phyloP scores from a whole-genome alignment of 2,797 vertebrate genomes.

The Sebastes hubbsi region DNA sequence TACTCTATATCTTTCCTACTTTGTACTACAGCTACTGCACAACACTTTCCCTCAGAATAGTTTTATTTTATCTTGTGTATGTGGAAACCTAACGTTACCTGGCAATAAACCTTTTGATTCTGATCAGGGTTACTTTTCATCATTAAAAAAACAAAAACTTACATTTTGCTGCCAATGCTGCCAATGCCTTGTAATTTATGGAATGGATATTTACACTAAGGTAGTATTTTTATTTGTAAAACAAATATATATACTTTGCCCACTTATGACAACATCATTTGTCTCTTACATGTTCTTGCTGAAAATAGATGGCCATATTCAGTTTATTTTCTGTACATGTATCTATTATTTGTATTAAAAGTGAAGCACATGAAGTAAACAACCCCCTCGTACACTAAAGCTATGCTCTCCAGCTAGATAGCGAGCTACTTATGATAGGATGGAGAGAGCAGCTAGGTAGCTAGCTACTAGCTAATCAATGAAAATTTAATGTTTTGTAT shows the following conservation, averaged over 20 bases:
- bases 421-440: not conserved
- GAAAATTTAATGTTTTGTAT: not conserved
- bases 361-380: not conserved
- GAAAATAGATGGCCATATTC: not conserved
- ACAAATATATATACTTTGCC: not conserved
- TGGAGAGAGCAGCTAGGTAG: not conserved
- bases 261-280: not conserved
- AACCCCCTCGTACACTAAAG: not conserved
- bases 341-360: not conserved
- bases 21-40: not conserved
- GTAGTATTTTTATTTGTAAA: not conserved
- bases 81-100: not conserved
- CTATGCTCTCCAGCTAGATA: not conserved
- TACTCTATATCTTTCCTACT: not conserved
- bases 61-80: not conserved
- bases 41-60: not conserved
- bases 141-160: not conserved
- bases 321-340: not conserved
- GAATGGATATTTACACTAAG: not conserved
- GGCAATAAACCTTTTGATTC: not conserved
- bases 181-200: not conserved
- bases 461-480: not conserved
- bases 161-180: not conserved
- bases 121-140: not conserved
- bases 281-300: not conserved